Percentiles rank a stretch among this genome's conserved stretches.
phyloP scores from a whole-genome alignment of 2,888 invertebrate species.

The Agrotis clavis region DNA sequence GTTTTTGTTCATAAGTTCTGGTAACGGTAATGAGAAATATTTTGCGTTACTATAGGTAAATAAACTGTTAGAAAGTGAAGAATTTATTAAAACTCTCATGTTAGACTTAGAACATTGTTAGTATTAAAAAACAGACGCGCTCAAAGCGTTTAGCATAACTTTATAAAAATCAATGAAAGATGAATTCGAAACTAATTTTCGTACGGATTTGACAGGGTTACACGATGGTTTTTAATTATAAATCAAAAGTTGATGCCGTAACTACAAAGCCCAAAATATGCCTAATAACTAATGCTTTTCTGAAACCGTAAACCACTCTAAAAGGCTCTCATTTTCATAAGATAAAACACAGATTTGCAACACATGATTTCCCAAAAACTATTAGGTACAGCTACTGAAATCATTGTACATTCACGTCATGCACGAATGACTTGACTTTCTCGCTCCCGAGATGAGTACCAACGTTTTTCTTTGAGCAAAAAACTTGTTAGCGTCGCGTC shows the following conservation, averaged over 20 bases:
- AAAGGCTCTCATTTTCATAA: not conserved
- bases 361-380: slow-evolving; percentile 38
- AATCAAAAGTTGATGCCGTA: too few relatives aligned
- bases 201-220: too few relatives aligned
- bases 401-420: slow-evolving; percentile 73
- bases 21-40: slow-evolving; percentile 22
- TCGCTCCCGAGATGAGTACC: slow-evolving; percentile 74
- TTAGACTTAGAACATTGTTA: not conserved
- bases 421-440: slow-evolving; percentile 79
- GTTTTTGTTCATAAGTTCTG: slow-evolving; percentile 24
- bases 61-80: too few relatives aligned
- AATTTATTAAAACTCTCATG: not conserved
- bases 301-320: not conserved
- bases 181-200: not conserved
- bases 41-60: not conserved
- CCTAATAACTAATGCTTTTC: too few relatives aligned
- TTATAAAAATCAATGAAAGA: not conserved
- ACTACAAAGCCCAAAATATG: too few relatives aligned
- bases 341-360: slow-evolving; percentile 14
- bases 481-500: slow-evolving; percentile 78
- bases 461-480: slow-evolving; percentile 77
- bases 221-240: too few relatives aligned
- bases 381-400: slow-evolving; percentile 48
- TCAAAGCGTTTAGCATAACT: not conserved
- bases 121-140: not conserved